A percentile compares a stretch with the other conserved stretches of the same genome.
phyloP scores from a whole-genome alignment of 1,140 invertebrate species.

The Lepidurus arcticus region DNA sequence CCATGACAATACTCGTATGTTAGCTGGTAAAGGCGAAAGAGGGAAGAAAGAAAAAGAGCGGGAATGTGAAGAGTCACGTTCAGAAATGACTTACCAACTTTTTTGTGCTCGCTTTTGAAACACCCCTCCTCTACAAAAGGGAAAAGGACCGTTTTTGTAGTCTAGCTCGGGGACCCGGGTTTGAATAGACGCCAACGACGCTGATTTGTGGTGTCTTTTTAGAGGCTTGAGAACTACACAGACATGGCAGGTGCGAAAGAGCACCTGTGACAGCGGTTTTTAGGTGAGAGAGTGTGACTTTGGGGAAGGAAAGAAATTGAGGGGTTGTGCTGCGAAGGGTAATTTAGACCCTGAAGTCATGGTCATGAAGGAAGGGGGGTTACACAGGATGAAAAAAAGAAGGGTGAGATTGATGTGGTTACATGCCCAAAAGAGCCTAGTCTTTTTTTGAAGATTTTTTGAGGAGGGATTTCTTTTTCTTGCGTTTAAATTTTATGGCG shows the following conservation, averaged over 20 bases:
- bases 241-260: neutral
- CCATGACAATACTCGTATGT: too few relatives aligned
- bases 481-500: neutral
- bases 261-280: neutral
- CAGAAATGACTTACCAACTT: constrained; percentile 7
- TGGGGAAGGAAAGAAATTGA: neutral
- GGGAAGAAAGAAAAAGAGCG: neutral
- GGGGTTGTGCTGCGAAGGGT: neutral
- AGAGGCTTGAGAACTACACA: neutral
- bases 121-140: neutral
- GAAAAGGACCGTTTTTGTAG: neutral
- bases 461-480: neutral
- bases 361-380: too few relatives aligned
- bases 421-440: neutral
- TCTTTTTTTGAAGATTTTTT: constrained; percentile 17
- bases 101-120: neutral
- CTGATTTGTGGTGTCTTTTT: constrained; percentile 15
- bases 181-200: constrained; percentile 15
- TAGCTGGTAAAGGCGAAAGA: neutral
- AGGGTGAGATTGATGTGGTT: neutral
- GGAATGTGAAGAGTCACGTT: constrained; percentile 21
- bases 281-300: neutral
- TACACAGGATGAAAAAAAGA: neutral
- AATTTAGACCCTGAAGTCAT: neutral
- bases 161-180: neutral